Conservation (phyloP, 2,797 vertebrate species). For the Odontamblyopus lacepedii region DNA sequence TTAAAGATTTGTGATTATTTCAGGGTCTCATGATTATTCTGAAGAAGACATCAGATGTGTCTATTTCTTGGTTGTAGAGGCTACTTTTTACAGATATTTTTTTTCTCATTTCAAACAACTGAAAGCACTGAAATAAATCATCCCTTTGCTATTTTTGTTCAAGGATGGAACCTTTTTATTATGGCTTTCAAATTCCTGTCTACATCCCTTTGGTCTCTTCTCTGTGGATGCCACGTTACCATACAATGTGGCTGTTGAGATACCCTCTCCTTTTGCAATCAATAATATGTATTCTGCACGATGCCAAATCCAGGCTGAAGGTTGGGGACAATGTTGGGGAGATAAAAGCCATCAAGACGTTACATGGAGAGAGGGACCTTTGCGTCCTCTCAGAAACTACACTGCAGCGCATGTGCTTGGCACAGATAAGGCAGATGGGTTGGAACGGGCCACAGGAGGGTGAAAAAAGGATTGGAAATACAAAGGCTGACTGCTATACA, state of each 20-base stretch:
- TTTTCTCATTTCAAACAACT: neutral
- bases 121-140: neutral
- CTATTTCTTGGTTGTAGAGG: neutral
- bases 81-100: neutral
- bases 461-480: constrained; percentile 45
- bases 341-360: constrained; percentile 68
- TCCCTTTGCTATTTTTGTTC: constrained; percentile 33
- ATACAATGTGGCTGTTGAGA: constrained; percentile 25
- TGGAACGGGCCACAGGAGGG: constrained; percentile 62
- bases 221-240: constrained; percentile 31
- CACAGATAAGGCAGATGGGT: constrained; percentile 75
- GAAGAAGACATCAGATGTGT: neutral
- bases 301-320: constrained; percentile 44
- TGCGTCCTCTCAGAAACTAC: constrained; percentile 60
- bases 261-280: constrained; percentile 21
- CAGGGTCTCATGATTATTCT: no score
- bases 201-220: constrained; percentile 15
- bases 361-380: constrained; percentile 58
- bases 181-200: constrained; percentile 44
- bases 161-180: constrained; percentile 15
- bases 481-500: constrained; percentile 40
- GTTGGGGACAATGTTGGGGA: constrained; percentile 39
- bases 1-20: neutral
- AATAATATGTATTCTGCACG: constrained; percentile 47
- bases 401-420: constrained; percentile 63